These are phyloP conservation scores for Orthonyx spaldingii DNA, from an alignment of 2,113 vertebrate species.

Conservation along the genomic window DNA sequence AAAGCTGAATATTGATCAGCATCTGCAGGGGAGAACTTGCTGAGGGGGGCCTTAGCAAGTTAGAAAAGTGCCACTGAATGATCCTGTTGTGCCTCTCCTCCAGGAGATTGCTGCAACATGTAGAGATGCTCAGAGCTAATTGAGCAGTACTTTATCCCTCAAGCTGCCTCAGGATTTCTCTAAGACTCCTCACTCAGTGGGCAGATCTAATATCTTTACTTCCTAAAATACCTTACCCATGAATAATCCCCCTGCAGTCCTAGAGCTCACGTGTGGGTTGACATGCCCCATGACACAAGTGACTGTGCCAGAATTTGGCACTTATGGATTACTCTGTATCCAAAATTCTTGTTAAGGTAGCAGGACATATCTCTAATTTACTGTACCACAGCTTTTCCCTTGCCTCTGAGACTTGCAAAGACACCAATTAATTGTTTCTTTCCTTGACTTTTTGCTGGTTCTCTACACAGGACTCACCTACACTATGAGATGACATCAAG, in stretches of 20 bases:
- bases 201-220: constrained; percentile 58
- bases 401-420: not conserved
- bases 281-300: not conserved
- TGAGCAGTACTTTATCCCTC: constrained; percentile 53
- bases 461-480: not conserved
- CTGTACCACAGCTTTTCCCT: not conserved
- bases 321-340: not conserved
- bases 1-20: not conserved
- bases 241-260: constrained; percentile 45
- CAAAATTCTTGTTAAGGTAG: not conserved
- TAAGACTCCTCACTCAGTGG: constrained; percentile 57
- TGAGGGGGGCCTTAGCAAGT: not conserved
- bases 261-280: constrained; percentile 19
- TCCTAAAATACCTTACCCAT: constrained; percentile 57
- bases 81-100: not conserved
- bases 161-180: constrained; percentile 56
- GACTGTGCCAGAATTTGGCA: not conserved
- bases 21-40: not conserved
- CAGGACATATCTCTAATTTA: not conserved
- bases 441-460: not conserved
- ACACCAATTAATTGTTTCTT: not conserved
- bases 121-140: constrained; percentile 11
- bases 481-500: not conserved
- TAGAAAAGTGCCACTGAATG: not conserved
- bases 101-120: not conserved